Percentiles rank a stretch among this genome's conserved stretches.
Conservation (phyloP, 1,140 invertebrate species). For the Zaprionus vittiger region DNA sequence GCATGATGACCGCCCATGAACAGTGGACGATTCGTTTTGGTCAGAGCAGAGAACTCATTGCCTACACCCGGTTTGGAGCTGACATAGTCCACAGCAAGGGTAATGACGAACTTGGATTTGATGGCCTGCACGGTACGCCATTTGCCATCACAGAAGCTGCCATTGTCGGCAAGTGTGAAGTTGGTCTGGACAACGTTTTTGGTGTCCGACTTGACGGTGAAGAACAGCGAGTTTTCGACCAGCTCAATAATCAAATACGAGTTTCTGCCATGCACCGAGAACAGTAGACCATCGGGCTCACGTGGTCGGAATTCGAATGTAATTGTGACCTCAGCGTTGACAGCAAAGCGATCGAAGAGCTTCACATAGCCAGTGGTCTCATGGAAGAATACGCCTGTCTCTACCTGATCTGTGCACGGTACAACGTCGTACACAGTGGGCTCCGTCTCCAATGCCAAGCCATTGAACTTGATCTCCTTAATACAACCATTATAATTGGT, state of each 20-base stretch:
- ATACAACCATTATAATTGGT: constrained; percentile 94
- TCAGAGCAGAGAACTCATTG: constrained; percentile 88
- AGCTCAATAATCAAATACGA: constrained; percentile 95
- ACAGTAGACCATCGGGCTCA: constrained; percentile 91
- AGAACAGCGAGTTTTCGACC: constrained; percentile 92
- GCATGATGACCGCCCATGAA: constrained; percentile 95
- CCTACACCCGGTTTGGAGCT: constrained; percentile 85
- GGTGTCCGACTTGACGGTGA: constrained; percentile 93
- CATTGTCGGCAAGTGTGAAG: constrained; percentile 89
- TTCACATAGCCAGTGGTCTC: constrained; percentile 85
- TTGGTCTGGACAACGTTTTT: constrained; percentile 90
- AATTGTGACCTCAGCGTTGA: constrained; percentile 92
- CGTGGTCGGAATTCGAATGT: constrained; percentile 95
- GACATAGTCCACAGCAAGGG: constrained; percentile 70
- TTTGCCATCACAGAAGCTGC: constrained; percentile 95
- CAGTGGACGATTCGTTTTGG: constrained; percentile 93
- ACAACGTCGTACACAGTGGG: constrained; percentile 87
- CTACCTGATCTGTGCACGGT: constrained; percentile 92
- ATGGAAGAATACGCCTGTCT: constrained; percentile 95
- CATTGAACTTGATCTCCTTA: constrained; percentile 91
- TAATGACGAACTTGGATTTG: constrained; percentile 81
- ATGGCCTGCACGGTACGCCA: constrained; percentile 90
- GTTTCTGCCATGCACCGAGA: constrained; percentile 91
- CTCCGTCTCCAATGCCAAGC: constrained; percentile 87
- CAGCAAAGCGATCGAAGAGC: constrained; percentile 89